Evolutionary conservation across 2,888 invertebrate species (phyloP), one percentile per base, ranked within the genome.

Genomic region (Papilio elwesi): DNA sequence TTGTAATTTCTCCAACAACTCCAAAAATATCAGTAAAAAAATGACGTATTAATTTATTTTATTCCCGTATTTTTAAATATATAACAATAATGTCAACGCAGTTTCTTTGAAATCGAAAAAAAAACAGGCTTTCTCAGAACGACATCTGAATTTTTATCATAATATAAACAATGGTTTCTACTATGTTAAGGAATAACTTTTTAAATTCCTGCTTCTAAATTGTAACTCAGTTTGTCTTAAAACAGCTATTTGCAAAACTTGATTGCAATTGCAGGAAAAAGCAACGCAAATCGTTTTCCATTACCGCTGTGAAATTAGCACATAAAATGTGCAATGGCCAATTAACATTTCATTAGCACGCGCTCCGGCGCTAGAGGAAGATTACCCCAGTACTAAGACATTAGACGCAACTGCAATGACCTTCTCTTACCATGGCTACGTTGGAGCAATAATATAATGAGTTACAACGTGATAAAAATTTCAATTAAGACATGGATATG

Each of bases 301-400:
- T 59, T 59, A 59, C 59, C n/a, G 59, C 59, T 43, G 13, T 59
- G 59, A 59, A 59, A 59, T 59, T 59, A 59, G 59, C n/a, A 59
- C 59, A n/a, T 59, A 59, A 59, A 59, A 59, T 43, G 59, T 59
- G 59, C 59, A 59, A 43, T 59, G 59, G 59, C 13, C 59, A 59
- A 59, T 59, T 59, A 59, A 59, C 59, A 59, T 59, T 59, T 59
- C 59, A 59, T 59, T 59, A 59, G 59, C 59, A 59, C 59, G 36
- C 57, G 59, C 38, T 59, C 59, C 9, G 59, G 59, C n/a, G 59
- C 38, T 38, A n/a, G 59, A 59, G 59, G 43, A 59, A 59, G 57
- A 57, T 57, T 57, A 36, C 57, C 38, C 13, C 38, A n/a, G 1
- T 59, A 43, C 59, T 59, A 59, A 59, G 59, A 59, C 59, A 59